A percentile compares a stretch with the other conserved stretches of the same genome.
These are phyloP conservation scores for Engraulis encrasicolus DNA, from an alignment of 2,113 vertebrate genomes.

Conservation along the genomic window DNA sequence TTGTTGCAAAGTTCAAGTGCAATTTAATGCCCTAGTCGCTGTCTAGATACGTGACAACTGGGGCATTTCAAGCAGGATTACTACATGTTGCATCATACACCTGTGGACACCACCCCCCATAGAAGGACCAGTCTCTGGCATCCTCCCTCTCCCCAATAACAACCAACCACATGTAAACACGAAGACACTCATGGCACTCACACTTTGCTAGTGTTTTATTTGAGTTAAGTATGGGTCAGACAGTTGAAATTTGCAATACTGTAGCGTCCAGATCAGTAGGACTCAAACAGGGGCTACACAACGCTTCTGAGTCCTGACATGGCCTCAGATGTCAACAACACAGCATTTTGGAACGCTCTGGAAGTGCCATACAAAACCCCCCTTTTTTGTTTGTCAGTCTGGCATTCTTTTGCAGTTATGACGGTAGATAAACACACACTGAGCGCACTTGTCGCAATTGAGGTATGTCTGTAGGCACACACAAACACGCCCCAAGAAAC, in stretches of 20 bases:
- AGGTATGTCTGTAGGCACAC: neutral
- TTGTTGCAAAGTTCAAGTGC: neutral
- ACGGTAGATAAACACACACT: neutral
- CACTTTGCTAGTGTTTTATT: constrained; percentile 81
- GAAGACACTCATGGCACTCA: constrained; percentile 28
- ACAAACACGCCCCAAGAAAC: neutral
- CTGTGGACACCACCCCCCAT: neutral
- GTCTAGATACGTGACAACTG: neutral
- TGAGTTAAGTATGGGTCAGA: constrained; percentile 77
- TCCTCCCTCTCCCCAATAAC: neutral
- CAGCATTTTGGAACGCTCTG: neutral
- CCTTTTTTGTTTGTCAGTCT: neutral
- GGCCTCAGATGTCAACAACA: neutral
- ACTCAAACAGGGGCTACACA: neutral
- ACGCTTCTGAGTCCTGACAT: neutral
- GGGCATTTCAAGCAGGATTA: neutral
- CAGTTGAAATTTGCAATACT: neutral
- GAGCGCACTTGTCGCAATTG: neutral
- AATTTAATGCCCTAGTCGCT: neutral
- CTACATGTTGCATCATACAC: neutral
- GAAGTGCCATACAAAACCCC: neutral
- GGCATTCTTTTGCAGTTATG: neutral
- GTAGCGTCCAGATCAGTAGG: neutral
- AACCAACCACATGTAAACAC: neutral
- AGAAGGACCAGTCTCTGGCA: neutral